phyloP scores from a whole-genome alignment of 2,888 invertebrate genomes.

The Griposia aprilina region DNA sequence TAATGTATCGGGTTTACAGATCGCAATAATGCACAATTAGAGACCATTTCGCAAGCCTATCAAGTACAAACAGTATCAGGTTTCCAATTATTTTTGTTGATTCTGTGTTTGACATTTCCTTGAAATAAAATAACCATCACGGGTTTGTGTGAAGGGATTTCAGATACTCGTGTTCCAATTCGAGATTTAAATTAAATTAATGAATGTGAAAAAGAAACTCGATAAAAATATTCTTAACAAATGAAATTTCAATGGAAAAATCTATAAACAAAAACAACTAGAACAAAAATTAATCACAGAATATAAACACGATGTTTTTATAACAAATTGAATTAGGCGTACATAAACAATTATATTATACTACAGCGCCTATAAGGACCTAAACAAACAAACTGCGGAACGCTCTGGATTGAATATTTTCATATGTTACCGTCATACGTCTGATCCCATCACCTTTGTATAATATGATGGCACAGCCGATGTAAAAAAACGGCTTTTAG shows the following conservation, averaged over 20 bases:
- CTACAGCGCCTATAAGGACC: conserved; percentile 43
- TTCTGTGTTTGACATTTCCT: neutral
- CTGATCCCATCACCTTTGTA: conserved; percentile 31
- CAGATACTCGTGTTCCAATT: neutral
- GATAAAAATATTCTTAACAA: neutral
- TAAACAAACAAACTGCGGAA: conserved; percentile 53
- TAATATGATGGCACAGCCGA: conserved; percentile 14
- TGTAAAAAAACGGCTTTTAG: conserved; percentile 2
- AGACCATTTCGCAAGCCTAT: conserved; percentile 9
- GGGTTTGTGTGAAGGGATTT: neutral
- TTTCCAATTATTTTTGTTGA: conserved; percentile 54
- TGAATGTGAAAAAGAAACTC: neutral
- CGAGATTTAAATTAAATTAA: neutral
- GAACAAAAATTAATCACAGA: conserved; percentile 22
- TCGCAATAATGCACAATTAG: conserved; percentile 47
- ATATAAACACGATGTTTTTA: conserved; percentile 32
- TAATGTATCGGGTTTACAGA: conserved; percentile 38
- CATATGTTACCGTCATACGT: conserved; percentile 29
- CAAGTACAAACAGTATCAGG: conserved; percentile 19
- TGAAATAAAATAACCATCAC: conserved; percentile 1
- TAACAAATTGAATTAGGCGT: conserved; percentile 50
- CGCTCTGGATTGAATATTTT: conserved; percentile 41
- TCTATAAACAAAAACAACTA: neutral
- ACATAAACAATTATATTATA: conserved; percentile 49
- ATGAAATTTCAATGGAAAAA: neutral